Conservation (phyloP, 2,888 invertebrate species). For the Heliothis peltigera region DNA sequence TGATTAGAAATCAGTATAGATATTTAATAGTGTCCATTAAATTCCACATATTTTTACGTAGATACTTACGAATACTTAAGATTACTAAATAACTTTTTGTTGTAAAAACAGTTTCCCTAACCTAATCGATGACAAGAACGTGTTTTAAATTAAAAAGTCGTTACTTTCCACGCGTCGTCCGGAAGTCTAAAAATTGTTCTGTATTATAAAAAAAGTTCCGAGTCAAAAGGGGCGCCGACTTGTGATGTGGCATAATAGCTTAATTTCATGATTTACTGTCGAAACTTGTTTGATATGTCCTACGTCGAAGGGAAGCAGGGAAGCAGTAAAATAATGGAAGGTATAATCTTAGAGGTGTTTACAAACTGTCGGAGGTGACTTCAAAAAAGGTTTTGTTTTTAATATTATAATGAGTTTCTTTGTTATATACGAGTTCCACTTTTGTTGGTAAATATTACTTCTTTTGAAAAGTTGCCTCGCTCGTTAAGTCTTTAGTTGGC, state of each 20-base stretch:
- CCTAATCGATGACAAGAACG: constrained; percentile 63
- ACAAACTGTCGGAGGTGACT: constrained; percentile 49
- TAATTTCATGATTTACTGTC: constrained; percentile 78
- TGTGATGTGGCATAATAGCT: constrained; percentile 73
- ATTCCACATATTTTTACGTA: not conserved
- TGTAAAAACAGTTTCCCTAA: constrained; percentile 27
- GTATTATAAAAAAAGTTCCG: constrained; percentile 67
- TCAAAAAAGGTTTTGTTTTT: constrained; percentile 44
- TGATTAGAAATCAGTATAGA: too few species aligned
- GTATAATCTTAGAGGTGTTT: constrained; percentile 38
- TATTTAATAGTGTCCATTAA: too few species aligned
- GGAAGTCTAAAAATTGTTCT: constrained; percentile 75
- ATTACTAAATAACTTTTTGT: not conserved
- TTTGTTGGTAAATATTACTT: not conserved
- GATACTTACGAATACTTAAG: not conserved
- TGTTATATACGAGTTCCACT: constrained; percentile 21
- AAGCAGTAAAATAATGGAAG: constrained; percentile 66
- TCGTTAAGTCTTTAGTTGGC: not conserved
- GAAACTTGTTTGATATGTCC: constrained; percentile 65
- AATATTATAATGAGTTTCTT: constrained; percentile 26
- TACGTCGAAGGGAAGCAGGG: constrained; percentile 66
- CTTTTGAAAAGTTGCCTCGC: not conserved
- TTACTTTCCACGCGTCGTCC: constrained; percentile 57
- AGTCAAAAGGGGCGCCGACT: constrained; percentile 64
- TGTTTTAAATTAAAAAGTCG: constrained; percentile 67